These are phyloP conservation scores for Sceloporus tristichus DNA, from an alignment of 2,113 vertebrate species.

Conservation along the genomic window DNA sequence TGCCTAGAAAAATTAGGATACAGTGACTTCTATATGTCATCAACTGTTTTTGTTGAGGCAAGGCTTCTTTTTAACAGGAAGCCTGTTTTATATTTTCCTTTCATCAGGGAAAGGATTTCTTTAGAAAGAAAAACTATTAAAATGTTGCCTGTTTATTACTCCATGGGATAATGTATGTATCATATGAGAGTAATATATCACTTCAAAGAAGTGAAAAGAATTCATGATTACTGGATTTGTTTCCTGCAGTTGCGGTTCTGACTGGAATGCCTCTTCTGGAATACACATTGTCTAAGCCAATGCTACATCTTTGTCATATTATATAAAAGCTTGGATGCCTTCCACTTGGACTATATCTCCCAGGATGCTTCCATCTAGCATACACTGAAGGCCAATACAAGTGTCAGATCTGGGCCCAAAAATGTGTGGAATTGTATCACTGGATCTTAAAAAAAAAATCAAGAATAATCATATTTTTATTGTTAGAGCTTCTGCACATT, in stretches of 20 bases:
- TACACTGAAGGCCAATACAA: too few relatives aligned
- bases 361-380: too few relatives aligned
- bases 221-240: background rate
- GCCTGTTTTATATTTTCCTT: background rate
- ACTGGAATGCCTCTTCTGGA: background rate
- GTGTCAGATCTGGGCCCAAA: background rate
- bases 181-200: background rate
- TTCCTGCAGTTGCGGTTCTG: background rate
- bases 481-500: background rate
- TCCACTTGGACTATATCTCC: too few relatives aligned
- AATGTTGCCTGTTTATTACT: background rate
- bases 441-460: background rate
- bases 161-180: background rate
- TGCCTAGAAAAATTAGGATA: constrained; percentile 47
- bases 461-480: background rate
- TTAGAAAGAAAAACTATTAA: constrained; percentile 19
- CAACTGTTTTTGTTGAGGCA: constrained; percentile 43
- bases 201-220: background rate
- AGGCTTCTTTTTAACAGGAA: constrained; percentile 30
- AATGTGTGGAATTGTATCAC: background rate
- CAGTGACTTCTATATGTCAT: constrained; percentile 41
- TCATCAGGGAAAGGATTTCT: constrained; percentile 35
- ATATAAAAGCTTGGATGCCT: too few relatives aligned
- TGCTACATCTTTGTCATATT: background rate
- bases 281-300: background rate